These are phyloP conservation scores for Centropyge bicolor DNA, from an alignment of 2,797 vertebrate genomes.

Conservation along the genomic window DNA sequence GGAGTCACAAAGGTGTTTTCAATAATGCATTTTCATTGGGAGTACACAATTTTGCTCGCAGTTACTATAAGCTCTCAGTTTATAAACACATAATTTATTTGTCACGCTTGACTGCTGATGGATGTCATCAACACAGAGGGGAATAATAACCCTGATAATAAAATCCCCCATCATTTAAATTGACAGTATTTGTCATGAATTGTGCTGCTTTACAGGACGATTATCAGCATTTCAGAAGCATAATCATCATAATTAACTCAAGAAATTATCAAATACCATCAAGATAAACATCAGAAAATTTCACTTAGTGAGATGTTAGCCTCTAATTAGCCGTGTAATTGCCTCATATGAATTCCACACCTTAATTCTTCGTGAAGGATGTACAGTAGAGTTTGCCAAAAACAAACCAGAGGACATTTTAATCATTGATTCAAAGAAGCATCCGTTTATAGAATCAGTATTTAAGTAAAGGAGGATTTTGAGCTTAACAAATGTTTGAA, in stretches of 20 bases:
- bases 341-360: background rate
- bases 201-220: constrained; percentile 33
- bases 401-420: background rate
- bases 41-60: constrained; percentile 16
- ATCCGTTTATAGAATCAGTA: background rate
- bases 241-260: constrained; percentile 42
- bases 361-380: background rate
- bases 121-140: constrained; percentile 46
- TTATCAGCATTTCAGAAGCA: constrained; percentile 33
- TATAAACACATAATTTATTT: constrained; percentile 40
- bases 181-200: constrained; percentile 50
- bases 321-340: constrained; percentile 44
- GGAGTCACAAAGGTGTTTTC: background rate
- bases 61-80: constrained; percentile 14
- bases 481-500: constrained; percentile 4
- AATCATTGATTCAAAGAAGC: background rate
- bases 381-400: background rate
- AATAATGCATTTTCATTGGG: background rate
- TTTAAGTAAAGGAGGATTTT: constrained; percentile 10
- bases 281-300: constrained; percentile 42
- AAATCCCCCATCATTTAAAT: constrained; percentile 51
- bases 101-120: constrained; percentile 34
- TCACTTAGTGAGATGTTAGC: constrained; percentile 27
- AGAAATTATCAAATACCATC: constrained; percentile 25
- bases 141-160: constrained; percentile 57